Conservation (phyloP, 1,140 invertebrate genomes). For the Drosophila sulfurigaster region DNA sequence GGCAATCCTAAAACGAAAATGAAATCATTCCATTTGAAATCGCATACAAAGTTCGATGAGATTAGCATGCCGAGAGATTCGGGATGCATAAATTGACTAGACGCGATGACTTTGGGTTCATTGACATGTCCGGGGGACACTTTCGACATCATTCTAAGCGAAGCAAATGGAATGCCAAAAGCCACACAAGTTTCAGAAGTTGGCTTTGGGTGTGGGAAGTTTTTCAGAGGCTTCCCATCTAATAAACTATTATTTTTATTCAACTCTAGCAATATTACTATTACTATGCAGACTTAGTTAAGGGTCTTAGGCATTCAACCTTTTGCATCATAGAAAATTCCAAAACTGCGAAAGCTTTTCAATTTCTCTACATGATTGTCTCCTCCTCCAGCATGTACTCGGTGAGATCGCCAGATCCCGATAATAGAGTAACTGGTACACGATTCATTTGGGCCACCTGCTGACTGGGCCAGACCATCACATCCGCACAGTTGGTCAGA, state of each 20-base stretch:
- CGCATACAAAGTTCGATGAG: slow-evolving; percentile 1
- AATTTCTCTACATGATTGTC: slow-evolving; percentile 57
- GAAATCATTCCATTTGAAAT: slow-evolving; percentile 23
- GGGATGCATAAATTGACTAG: slow-evolving; percentile 42
- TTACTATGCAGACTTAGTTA: neutral
- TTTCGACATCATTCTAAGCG: slow-evolving; percentile 26
- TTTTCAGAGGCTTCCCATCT: slow-evolving; percentile 39
- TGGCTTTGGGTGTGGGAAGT: neutral
- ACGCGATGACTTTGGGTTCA: slow-evolving; percentile 14
- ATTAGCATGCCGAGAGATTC: slow-evolving; percentile 35
- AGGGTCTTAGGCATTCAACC: too few relatives aligned
- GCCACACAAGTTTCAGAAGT: slow-evolving; percentile 30
- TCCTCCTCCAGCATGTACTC: slow-evolving; percentile 76
- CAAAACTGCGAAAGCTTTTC: neutral
- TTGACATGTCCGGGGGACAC: slow-evolving; percentile 36
- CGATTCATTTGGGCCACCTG: slow-evolving; percentile 70
- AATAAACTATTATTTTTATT: slow-evolving; percentile 3
- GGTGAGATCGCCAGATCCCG: slow-evolving; percentile 62
- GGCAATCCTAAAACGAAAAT: slow-evolving; percentile 1
- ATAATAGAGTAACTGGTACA: slow-evolving; percentile 62
- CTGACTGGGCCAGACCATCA: slow-evolving; percentile 74
- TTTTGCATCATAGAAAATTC: neutral
- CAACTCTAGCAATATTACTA: neutral
- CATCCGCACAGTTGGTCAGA: slow-evolving; percentile 61
- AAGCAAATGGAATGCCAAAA: neutral